Evolutionary conservation across 2,888 invertebrate genomes (phyloP).

Genomic region (Pristionchus fissidentatus): DNA sequence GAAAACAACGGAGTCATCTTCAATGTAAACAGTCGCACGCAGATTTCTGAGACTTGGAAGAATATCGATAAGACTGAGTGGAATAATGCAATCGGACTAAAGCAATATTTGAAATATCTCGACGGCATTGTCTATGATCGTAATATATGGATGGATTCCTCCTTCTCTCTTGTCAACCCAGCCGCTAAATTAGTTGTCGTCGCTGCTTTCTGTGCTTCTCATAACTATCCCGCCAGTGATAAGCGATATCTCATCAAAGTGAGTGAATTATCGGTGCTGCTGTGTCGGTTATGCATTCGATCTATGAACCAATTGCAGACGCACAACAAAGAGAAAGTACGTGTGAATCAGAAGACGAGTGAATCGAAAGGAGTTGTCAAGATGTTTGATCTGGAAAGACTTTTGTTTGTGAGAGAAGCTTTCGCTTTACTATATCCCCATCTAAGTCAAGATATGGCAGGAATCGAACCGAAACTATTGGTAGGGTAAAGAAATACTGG

Average conservation of each 20-base stretch:
- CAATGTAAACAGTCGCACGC: neutral
- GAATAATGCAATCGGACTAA: neutral
- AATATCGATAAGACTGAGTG: neutral
- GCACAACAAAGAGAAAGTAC: slow-evolving; percentile 36
- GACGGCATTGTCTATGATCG: neutral
- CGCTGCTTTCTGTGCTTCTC: slow-evolving; percentile 16
- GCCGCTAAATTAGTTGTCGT: slow-evolving; percentile 15
- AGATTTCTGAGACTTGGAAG: neutral
- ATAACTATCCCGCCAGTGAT: slow-evolving; percentile 19
- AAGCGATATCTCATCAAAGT: slow-evolving; percentile 35
- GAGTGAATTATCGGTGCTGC: neutral
- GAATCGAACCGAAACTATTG: neutral
- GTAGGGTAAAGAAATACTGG: neutral
- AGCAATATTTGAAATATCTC: neutral
- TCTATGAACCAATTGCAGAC: neutral
- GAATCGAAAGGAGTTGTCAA: neutral
- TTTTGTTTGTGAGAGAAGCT: slow-evolving; percentile 15
- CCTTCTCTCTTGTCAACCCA: neutral
- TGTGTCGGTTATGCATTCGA: neutral
- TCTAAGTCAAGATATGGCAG: neutral
- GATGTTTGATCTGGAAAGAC: slow-evolving; percentile 32
- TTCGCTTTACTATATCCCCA: slow-evolving; percentile 1
- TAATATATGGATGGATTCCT: slow-evolving; percentile 10
- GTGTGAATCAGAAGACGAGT: neutral
- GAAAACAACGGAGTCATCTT: too few species aligned